Evolutionary conservation across 2,888 invertebrate species (phyloP).

Genomic region (Watsonalla cultraria): DNA sequence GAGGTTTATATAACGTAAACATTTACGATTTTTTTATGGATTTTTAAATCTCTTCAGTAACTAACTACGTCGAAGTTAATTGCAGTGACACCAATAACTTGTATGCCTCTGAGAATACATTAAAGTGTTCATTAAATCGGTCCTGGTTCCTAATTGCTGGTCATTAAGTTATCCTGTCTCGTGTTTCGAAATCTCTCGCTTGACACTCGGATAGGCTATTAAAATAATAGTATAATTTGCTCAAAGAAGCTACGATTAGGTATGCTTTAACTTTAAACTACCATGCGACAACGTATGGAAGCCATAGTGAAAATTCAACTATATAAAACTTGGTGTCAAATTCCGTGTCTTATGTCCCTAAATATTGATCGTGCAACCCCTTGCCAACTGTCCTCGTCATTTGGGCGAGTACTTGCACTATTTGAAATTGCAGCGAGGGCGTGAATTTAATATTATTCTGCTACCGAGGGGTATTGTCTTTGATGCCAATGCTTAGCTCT

Average conservation of each 20-base stretch:
- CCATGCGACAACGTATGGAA: neutral
- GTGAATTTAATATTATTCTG: neutral
- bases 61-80: no score
- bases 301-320: neutral
- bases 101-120: neutral
- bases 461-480: neutral
- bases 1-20: no score
- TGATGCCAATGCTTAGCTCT: neutral
- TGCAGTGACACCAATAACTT: neutral
- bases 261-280: neutral
- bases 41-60: no score
- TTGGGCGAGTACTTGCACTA: constrained; percentile 31
- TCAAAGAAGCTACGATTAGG: neutral
- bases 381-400: constrained; percentile 25
- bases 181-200: neutral
- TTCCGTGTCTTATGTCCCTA: constrained; percentile 10
- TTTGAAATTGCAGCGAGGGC: constrained; percentile 18
- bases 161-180: neutral
- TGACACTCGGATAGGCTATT: neutral
- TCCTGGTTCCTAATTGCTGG: neutral
- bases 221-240: neutral
- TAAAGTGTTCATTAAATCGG: neutral
- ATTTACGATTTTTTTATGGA: no score
- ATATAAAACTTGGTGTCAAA: constrained; percentile 4
- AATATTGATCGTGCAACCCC: constrained; percentile 34